Percentiles rank a stretch among this genome's conserved stretches.
These are phyloP conservation scores for Petroica traversi DNA, from an alignment of 2,113 vertebrate genomes.

Conservation along the genomic window DNA sequence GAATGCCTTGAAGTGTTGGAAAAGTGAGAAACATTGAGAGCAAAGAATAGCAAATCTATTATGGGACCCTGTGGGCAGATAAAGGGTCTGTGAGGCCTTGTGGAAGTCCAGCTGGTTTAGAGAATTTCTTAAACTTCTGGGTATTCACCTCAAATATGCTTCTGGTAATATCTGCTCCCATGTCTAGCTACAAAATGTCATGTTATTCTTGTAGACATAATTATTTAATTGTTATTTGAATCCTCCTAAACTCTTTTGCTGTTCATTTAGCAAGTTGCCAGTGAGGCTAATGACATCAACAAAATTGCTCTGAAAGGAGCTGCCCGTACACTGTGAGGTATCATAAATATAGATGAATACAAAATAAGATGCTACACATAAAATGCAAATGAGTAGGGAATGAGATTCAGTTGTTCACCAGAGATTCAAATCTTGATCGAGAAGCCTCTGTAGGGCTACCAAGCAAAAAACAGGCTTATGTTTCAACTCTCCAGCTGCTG, in stretches of 20 bases:
- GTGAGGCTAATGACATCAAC: conserved; percentile 60
- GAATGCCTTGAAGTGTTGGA: neutral
- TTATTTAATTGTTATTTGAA: conserved; percentile 64
- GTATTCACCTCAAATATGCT: neutral
- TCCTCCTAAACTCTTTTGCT: conserved; percentile 60
- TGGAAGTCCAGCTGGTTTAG: neutral
- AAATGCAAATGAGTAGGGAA: conserved; percentile 74
- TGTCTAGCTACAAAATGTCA: neutral
- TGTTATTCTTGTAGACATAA: conserved; percentile 50
- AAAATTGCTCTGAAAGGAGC: conserved; percentile 72
- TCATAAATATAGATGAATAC: conserved; percentile 77
- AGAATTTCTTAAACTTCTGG: neutral
- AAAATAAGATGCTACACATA: conserved; percentile 69
- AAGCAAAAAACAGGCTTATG: conserved; percentile 64
- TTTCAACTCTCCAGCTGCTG: conserved; percentile 54
- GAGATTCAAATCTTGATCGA: conserved; percentile 63
- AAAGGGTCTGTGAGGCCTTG: accelerated
- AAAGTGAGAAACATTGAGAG: neutral
- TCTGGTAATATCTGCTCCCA: neutral
- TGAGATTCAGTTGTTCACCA: conserved; percentile 67
- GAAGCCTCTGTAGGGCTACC: conserved; percentile 65
- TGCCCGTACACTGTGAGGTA: conserved; percentile 49
- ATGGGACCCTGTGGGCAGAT: neutral
- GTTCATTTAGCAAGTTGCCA: conserved; percentile 58
- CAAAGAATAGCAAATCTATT: neutral